These are phyloP conservation scores for Drosophila neonasuta DNA, from an alignment of 2,888 invertebrate genomes.

Conservation along the genomic window DNA sequence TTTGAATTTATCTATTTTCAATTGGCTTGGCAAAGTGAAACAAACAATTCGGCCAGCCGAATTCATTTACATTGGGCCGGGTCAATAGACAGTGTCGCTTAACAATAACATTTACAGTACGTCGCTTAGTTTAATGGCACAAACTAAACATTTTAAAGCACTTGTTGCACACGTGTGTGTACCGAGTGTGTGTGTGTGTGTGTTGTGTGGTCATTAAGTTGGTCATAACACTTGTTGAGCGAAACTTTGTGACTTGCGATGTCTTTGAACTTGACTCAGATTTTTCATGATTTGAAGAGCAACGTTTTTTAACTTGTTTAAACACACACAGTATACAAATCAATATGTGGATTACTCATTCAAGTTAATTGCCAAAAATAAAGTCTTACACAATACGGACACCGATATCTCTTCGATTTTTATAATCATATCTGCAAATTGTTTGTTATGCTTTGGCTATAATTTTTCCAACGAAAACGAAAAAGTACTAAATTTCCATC, in stretches of 20 bases:
- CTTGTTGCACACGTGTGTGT: constrained; percentile 24
- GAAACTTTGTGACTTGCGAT: constrained; percentile 68
- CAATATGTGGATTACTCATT: constrained; percentile 17
- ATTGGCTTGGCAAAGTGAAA: not conserved
- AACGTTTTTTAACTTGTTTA: constrained; percentile 5
- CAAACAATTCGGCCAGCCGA: constrained; percentile 9
- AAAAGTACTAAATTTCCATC: constrained; percentile 51
- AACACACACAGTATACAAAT: not conserved
- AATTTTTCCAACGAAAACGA: constrained; percentile 59
- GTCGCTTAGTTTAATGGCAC: constrained; percentile 59
- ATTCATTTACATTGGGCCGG: constrained; percentile 30
- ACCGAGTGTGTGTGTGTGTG: constrained; percentile 2
- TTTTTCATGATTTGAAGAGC: constrained; percentile 4
- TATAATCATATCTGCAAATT: constrained; percentile 24
- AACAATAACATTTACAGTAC: constrained; percentile 39
- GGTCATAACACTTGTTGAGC: constrained; percentile 39
- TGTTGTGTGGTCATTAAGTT: constrained; percentile 58
- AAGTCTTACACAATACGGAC: constrained; percentile 31
- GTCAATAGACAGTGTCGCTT: constrained; percentile 55
- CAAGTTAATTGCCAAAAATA: constrained; percentile 48
- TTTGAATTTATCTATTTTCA: not conserved
- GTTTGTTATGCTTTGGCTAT: constrained; percentile 68
- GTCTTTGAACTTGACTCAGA: constrained; percentile 72
- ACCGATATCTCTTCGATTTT: constrained; percentile 16
- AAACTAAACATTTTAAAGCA: constrained; percentile 64